Percentiles rank a stretch among this genome's conserved stretches.
Conservation (phyloP, 2,888 invertebrate species). For the Iselma pallidipennis region DNA sequence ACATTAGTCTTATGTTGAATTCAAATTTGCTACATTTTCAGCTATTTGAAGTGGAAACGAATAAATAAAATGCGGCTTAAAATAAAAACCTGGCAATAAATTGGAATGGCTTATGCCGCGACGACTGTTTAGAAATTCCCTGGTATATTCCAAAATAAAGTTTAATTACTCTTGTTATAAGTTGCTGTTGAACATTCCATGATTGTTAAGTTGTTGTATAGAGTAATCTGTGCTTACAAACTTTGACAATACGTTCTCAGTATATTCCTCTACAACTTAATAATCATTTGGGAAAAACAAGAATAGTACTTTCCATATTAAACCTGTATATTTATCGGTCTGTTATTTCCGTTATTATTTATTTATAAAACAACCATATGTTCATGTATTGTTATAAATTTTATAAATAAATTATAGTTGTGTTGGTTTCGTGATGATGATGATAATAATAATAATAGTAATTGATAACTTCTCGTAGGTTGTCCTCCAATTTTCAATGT, state of each 20-base stretch:
- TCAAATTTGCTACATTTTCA: not conserved
- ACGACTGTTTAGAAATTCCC: conserved; percentile 3
- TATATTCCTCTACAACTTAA: not conserved
- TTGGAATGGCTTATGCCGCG: not conserved
- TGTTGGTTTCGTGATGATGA: too few relatives aligned
- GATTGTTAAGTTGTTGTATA: conserved; percentile 12
- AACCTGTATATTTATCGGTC: not conserved
- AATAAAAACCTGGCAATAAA: not conserved
- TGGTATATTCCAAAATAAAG: conserved; percentile 10
- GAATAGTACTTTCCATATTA: not conserved
- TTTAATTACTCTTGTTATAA: conserved; percentile 19
- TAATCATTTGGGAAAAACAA: conserved; percentile 5
- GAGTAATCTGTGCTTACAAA: conserved; percentile 12
- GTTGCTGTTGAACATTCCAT: conserved; percentile 16
- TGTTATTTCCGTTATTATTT: not conserved
- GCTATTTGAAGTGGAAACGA: not conserved
- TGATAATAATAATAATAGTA: too few relatives aligned
- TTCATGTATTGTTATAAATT: not conserved
- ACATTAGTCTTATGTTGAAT: too few relatives aligned
- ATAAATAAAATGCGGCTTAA: conserved; percentile 1
- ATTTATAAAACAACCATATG: not conserved
- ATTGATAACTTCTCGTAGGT: too few relatives aligned
- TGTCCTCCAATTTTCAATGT: too few relatives aligned
- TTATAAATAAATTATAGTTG: too few relatives aligned
- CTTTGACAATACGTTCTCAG: conserved; percentile 13